Base-by-base conservation (phyloP, 2,797 vertebrate genomes). In the Peromyscus eremicus region DNA sequence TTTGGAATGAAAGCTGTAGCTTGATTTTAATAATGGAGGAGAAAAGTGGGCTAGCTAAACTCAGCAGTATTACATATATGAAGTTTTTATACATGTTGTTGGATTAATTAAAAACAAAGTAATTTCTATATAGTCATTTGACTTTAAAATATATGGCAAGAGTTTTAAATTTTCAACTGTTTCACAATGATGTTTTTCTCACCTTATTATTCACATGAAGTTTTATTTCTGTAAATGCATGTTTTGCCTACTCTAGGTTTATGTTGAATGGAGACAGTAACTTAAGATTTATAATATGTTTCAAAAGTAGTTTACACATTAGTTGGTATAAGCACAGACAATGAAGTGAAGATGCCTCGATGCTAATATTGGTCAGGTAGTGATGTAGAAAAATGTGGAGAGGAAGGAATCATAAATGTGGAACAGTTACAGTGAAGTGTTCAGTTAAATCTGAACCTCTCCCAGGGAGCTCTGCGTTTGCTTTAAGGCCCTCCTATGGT, bases 11-110 rank as follows among this genome's bases (percentile, higher is more conserved):
- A 96, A 96, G 27, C 40, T 89, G 40, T 76, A 92, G 55, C 46
- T 91, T 98, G 92, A 96, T 95, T 94, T 95, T 94, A 94, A 89
- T 94, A 94, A 96, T 83, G 57, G 49, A 90, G 37, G 14, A 90
- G 85, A 93, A 94, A 10, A 77, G 40, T 92, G 84, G 25, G 8
- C 7, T 92, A 93, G 34, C 73, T 93, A 82, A 96, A 97, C 90
- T 96, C 62, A 94, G 68, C 49, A 64, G 13, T 86, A 90, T 79
- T 92, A 55, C 43, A 34, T 89, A 64, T 86, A 83, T 94, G 92
- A 92, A 86, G 16, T 86, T 94, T 37, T 93, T 37, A 85, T 95
- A 88, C 29, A 62, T 92, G 94, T 34, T 91, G 60, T 97, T 92
- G 85, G 92, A 80, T 94, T 94, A 93, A 95, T 92, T 96, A 87